Percentiles rank a stretch among this genome's conserved stretches.
Evolutionary conservation across 2,113 vertebrate species (phyloP).

Genomic region (Heptranchias perlo): DNA sequence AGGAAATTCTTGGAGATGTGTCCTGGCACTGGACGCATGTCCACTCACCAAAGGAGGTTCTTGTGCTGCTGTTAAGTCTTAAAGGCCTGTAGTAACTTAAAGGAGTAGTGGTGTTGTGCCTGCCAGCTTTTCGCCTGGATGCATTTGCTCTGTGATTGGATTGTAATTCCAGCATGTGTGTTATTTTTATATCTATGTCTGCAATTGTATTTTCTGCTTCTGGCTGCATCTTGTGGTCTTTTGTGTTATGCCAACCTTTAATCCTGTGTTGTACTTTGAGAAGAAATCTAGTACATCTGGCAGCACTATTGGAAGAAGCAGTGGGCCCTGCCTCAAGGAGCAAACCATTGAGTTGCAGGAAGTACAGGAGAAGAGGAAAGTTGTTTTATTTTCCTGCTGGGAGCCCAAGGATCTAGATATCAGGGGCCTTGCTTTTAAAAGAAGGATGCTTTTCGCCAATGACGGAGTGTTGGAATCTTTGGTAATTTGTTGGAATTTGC

Average conservation of each 20-base stretch:
- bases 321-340: neutral
- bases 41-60: neutral
- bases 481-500: too few relatives aligned
- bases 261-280: neutral
- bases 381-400: neutral
- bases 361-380: neutral
- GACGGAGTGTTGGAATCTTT: neutral
- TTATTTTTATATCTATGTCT: neutral
- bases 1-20: neutral
- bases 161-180: neutral
- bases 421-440: neutral
- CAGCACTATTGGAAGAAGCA: neutral
- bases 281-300: neutral
- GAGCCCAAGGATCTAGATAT: neutral
- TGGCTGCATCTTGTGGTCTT: neutral
- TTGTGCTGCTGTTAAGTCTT: neutral
- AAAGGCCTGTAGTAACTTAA: neutral
- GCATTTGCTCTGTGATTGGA: neutral
- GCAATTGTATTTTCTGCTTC: neutral
- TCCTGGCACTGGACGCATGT: neutral
- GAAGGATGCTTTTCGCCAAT: neutral
- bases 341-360: neutral
- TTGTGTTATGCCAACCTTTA: neutral
- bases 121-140: neutral
- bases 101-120: too few relatives aligned